Evolutionary conservation across 1,140 invertebrate species (phyloP).

Genomic region (Atta colombica): DNA sequence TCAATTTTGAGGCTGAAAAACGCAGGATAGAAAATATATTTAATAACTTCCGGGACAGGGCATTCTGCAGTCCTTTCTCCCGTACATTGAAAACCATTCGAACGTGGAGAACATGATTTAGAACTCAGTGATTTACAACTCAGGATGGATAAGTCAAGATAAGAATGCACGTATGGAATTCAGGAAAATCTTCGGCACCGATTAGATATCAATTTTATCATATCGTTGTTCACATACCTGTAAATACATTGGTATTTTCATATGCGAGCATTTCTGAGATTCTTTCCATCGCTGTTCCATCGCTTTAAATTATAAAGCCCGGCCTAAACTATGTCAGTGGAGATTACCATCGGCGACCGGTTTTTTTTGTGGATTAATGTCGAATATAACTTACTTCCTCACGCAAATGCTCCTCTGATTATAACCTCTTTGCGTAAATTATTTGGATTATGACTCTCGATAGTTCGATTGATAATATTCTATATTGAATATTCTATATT

Average conservation of each 20-base stretch:
- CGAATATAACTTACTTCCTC: constrained; percentile 75
- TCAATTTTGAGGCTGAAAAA: background rate
- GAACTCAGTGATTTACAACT: background rate
- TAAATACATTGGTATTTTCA: background rate
- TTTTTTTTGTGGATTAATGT: constrained; percentile 61
- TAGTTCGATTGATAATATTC: background rate
- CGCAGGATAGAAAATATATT: background rate
- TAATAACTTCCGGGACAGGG: background rate
- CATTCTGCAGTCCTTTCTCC: background rate
- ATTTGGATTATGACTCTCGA: constrained; percentile 17
- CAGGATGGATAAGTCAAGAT: constrained; percentile 31
- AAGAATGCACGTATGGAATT: background rate
- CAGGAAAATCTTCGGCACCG: background rate
- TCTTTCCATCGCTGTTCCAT: background rate
- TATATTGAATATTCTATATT: no score
- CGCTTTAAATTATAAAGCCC: background rate
- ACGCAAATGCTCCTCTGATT: constrained; percentile 68
- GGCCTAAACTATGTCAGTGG: constrained; percentile 2
- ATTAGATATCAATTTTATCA: constrained; percentile 8
- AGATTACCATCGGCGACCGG: constrained; percentile 67
- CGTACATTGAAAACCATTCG: background rate
- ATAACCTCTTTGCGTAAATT: constrained; percentile 64
- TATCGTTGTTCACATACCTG: background rate
- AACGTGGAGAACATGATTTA: background rate
- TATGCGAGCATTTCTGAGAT: constrained; percentile 6